These are phyloP conservation scores for Melozone crissalis DNA, from an alignment of 2,113 vertebrate species.

Conservation along the genomic window DNA sequence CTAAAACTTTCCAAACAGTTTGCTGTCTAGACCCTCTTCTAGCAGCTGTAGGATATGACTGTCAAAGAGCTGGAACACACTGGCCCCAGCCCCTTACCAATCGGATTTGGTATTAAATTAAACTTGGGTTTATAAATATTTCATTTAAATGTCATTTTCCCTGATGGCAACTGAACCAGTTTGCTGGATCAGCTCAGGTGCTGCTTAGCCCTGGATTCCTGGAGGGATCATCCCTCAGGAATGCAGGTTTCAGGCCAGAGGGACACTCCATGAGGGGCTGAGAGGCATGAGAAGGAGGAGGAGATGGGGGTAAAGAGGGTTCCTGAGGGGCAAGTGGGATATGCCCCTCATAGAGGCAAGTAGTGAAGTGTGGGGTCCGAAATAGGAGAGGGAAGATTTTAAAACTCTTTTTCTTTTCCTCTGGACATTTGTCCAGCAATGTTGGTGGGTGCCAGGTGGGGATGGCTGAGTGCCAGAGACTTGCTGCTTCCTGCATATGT, in stretches of 20 bases:
- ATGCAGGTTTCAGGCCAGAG: neutral
- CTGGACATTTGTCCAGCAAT: neutral
- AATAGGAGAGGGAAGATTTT: neutral
- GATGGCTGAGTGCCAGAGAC: neutral
- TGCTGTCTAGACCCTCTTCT: neutral
- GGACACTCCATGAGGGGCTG: fast-evolving
- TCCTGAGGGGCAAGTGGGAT: neutral
- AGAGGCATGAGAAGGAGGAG: neutral
- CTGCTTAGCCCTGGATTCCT: neutral
- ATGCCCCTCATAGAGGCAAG: neutral
- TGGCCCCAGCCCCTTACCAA: neutral
- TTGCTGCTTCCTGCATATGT: neutral
- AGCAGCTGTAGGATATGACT: neutral
- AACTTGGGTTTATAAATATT: neutral
- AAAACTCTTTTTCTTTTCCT: neutral
- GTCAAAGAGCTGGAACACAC: neutral
- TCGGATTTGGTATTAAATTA: neutral
- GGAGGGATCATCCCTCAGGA: neutral
- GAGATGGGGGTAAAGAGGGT: neutral
- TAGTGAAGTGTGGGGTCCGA: fast-evolving
- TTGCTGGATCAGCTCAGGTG: neutral
- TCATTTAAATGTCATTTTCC: neutral
- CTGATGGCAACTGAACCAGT: neutral
- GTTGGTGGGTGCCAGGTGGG: neutral
- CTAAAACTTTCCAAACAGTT: neutral